Evolutionary conservation across 2,888 invertebrate species (phyloP).

Genomic region (Lithophane leautieri): DNA sequence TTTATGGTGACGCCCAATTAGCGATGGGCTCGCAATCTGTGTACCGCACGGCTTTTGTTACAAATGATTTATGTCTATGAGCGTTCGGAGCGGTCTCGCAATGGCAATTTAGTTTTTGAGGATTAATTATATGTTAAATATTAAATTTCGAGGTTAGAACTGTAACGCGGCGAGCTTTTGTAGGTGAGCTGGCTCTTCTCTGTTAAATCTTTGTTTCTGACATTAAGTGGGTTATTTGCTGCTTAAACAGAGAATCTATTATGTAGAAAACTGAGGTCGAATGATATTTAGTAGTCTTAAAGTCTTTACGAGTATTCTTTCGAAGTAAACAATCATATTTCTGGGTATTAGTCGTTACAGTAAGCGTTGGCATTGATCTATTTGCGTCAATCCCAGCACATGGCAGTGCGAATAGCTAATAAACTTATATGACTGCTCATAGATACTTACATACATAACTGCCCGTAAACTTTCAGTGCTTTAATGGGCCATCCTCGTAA

Average conservation of each 20-base stretch:
- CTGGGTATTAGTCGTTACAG: conserved; percentile 43
- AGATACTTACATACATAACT: conserved; percentile 45
- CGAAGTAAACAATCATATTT: conserved; percentile 47
- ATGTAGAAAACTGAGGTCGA: conserved; percentile 26
- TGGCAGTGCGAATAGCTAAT: conserved; percentile 53
- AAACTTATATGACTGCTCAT: conserved; percentile 35
- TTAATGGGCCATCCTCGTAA: conserved; percentile 4
- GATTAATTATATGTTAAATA: conserved; percentile 71
- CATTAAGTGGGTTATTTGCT: conserved; percentile 56
- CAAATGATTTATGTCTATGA: conserved; percentile 84
- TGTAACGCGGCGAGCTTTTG: conserved; percentile 62
- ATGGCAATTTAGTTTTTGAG: conserved; percentile 71
- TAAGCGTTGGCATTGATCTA: conserved; percentile 58
- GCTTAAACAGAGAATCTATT: conserved; percentile 53
- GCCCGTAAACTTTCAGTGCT: conserved; percentile 41
- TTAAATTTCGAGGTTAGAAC: conserved; percentile 70
- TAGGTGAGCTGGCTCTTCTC: conserved; percentile 35
- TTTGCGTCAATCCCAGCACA: conserved; percentile 61
- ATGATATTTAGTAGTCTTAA: conserved; percentile 41
- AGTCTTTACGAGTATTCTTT: conserved; percentile 57
- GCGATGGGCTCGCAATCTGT: conserved; percentile 74
- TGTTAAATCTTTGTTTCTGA: conserved; percentile 62
- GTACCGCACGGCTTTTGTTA: conserved; percentile 83
- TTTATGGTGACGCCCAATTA: conserved; percentile 82
- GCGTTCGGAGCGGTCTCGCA: conserved; percentile 64